Conservation (phyloP, 2,113 vertebrate species). For the Erythrocebus patas region DNA sequence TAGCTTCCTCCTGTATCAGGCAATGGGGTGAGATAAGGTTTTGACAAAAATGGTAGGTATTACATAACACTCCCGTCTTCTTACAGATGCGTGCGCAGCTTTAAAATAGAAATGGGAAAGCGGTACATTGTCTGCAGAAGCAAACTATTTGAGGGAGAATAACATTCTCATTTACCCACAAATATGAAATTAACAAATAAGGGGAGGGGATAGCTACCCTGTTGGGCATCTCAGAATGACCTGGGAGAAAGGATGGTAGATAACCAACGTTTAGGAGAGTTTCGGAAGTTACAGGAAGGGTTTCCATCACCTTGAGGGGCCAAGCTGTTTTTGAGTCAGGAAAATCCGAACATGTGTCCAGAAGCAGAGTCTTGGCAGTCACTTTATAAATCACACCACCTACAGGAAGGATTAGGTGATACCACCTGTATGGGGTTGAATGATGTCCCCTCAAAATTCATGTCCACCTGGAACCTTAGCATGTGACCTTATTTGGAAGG, state of each 20-base stretch:
- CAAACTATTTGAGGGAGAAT: constrained; percentile 48
- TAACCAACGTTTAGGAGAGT: not conserved
- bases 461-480: not conserved
- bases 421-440: not conserved
- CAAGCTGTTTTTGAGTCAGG: not conserved
- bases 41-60: constrained; percentile 77
- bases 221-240: not conserved
- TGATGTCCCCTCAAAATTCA: not conserved
- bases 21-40: constrained; percentile 77
- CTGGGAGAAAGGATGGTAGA: not conserved
- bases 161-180: constrained; percentile 45
- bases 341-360: not conserved
- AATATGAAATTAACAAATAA: constrained; percentile 55
- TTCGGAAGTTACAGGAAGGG: not conserved
- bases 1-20: constrained; percentile 75
- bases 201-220: not conserved
- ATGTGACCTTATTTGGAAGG: not conserved
- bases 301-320: not conserved
- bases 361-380: not conserved
- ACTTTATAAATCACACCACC: not conserved
- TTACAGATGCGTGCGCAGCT: constrained; percentile 73
- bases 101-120: constrained; percentile 65
- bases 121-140: constrained; percentile 65
- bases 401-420: not conserved
- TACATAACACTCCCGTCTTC: constrained; percentile 71